Evolutionary conservation across 2,797 vertebrate species (phyloP).

Genomic region (Poeciliopsis gracilis): DNA sequence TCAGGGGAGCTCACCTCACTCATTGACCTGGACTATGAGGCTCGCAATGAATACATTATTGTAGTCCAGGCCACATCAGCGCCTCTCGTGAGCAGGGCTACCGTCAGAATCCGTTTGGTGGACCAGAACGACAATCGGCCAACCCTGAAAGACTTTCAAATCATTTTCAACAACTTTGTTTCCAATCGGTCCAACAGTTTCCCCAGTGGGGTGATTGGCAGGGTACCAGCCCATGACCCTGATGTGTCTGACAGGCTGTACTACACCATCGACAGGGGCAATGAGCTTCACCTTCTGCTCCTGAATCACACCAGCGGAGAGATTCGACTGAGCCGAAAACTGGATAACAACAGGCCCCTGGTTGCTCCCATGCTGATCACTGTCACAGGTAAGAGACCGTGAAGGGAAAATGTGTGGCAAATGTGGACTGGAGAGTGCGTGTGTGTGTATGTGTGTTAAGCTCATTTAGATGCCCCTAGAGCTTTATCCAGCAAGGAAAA

Average conservation of each 20-base stretch:
- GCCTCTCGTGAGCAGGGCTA: conserved; percentile 96
- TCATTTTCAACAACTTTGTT: conserved; percentile 98
- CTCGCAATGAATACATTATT: conserved; percentile 90
- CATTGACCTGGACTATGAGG: conserved; percentile 96
- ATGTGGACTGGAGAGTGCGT: conserved; percentile 5
- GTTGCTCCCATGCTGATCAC: conserved; percentile 97
- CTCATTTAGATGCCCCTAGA: conserved; percentile 30
- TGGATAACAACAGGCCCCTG: conserved; percentile 97
- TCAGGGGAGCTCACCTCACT: conserved; percentile 98
- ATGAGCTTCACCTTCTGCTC: conserved; percentile 94
- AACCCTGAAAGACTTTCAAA: conserved; percentile 94
- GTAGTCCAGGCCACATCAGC: conserved; percentile 98
- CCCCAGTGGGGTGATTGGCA: conserved; percentile 93
- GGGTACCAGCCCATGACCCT: conserved; percentile 94
- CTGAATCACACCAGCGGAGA: conserved; percentile 97
- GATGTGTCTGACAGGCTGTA: conserved; percentile 93
- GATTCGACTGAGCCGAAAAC: conserved; percentile 93
- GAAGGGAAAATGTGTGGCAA: conserved; percentile 31
- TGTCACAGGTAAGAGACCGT: conserved; percentile 90
- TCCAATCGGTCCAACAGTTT: conserved; percentile 98
- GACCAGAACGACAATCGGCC: conserved; percentile 98
- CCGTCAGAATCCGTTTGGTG: conserved; percentile 89
- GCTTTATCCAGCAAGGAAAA: conserved; percentile 50
- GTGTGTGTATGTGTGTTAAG: conserved; percentile 31
- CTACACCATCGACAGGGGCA: conserved; percentile 95